These are phyloP conservation scores for Pocota personata DNA, from an alignment of 2,888 invertebrate species.

Conservation along the genomic window DNA sequence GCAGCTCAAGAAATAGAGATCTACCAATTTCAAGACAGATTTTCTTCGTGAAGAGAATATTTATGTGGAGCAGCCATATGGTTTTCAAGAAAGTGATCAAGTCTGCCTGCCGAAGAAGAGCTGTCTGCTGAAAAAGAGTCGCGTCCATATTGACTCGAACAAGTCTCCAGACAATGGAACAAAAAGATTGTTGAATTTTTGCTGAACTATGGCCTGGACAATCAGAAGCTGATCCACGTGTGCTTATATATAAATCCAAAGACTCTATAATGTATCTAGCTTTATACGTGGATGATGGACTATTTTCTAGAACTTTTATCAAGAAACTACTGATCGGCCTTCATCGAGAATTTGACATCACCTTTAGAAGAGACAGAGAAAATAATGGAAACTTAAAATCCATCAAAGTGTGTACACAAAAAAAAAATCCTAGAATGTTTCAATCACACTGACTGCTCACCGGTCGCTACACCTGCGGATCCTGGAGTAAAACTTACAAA, in stretches of 20 bases:
- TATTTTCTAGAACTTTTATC: conserved; percentile 53
- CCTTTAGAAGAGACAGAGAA: conserved; percentile 1
- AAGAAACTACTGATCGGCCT: neutral
- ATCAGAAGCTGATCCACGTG: conserved; percentile 51
- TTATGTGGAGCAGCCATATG: conserved; percentile 60
- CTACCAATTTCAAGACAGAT: conserved; percentile 65
- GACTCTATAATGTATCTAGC: conserved; percentile 54
- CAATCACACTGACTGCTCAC: neutral
- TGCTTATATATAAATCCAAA: conserved; percentile 27
- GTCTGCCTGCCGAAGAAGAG: conserved; percentile 45
- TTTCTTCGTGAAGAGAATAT: conserved; percentile 61
- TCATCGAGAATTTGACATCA: conserved; percentile 23
- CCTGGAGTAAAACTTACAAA: neutral
- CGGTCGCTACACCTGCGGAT: conserved; percentile 11
- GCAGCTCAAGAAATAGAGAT: too few relatives aligned
- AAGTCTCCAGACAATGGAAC: conserved; percentile 28
- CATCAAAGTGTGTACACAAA: neutral
- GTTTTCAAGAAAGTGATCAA: conserved; percentile 24
- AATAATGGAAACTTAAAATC: conserved; percentile 10
- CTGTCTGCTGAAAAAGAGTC: too few relatives aligned
- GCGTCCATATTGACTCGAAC: too few relatives aligned
- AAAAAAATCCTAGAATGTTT: neutral
- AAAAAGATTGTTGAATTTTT: conserved; percentile 22
- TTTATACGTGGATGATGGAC: conserved; percentile 75
- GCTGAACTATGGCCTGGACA: conserved; percentile 35